Percentiles rank a stretch among this genome's conserved stretches.
Evolutionary conservation across 2,797 vertebrate genomes (phyloP).

Genomic region (Myiothlypis coronata): DNA sequence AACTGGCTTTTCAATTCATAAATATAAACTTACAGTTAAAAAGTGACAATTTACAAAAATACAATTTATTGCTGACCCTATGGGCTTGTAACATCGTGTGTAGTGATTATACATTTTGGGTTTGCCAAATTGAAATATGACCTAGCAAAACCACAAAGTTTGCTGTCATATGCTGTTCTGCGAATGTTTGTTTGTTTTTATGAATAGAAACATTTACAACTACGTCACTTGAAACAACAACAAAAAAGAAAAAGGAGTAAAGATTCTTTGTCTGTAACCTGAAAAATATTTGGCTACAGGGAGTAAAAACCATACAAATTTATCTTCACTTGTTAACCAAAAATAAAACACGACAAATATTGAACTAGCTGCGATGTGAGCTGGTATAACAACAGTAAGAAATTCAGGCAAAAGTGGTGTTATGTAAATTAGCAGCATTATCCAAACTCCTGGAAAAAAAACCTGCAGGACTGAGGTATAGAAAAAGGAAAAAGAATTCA

Average conservation of each 20-base stretch:
- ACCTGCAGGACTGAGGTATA: not conserved
- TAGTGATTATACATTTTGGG: not conserved
- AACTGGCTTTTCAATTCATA: not conserved
- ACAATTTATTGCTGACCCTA: slow-evolving; percentile 70
- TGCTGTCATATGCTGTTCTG: slow-evolving; percentile 9
- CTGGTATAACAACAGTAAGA: slow-evolving; percentile 58
- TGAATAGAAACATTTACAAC: not conserved
- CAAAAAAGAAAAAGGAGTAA: not conserved
- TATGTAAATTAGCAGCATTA: slow-evolving; percentile 64
- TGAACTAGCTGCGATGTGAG: not conserved
- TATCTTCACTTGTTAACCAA: slow-evolving; percentile 22
- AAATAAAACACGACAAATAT: not conserved
- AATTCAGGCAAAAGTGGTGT: slow-evolving; percentile 71
- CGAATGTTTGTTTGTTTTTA: not conserved
- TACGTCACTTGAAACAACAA: not conserved
- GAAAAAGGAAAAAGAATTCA: slow-evolving; percentile 5
- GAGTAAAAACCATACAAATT: slow-evolving; percentile 34
- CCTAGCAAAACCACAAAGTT: slow-evolving; percentile 67
- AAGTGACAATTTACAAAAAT: slow-evolving; percentile 70
- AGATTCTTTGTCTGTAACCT: slow-evolving; percentile 4
- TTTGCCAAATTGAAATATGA: not conserved
- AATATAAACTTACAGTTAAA: slow-evolving; percentile 63
- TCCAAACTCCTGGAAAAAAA: slow-evolving; percentile 40
- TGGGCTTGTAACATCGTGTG: not conserved
- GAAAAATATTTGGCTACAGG: slow-evolving; percentile 44